Conservation (phyloP, 2,888 invertebrate species). For the Heliconius ethilla region DNA sequence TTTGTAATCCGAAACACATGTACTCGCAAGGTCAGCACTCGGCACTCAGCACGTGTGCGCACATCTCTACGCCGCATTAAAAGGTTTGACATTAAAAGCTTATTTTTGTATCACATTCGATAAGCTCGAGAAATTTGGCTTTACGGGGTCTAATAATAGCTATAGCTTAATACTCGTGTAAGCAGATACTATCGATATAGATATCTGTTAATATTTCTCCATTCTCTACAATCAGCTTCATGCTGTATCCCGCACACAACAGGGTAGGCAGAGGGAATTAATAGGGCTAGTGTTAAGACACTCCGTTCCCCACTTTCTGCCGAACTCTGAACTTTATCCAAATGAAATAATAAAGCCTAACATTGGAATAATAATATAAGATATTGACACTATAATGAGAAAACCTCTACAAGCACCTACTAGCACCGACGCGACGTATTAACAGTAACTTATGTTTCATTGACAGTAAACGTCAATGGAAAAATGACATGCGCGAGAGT, state of each 20-base stretch:
- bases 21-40: conserved; percentile 46
- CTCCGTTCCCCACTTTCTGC: no score
- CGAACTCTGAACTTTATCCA: background rate
- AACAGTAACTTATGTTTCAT: conserved; percentile 68
- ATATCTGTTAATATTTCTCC: background rate
- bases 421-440: conserved; percentile 60
- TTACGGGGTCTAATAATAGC: background rate
- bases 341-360: conserved; percentile 40
- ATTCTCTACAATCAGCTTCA: background rate
- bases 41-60: conserved; percentile 51
- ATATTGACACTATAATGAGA: conserved; percentile 65
- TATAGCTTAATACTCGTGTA: background rate
- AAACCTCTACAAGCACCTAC: conserved; percentile 58
- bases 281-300: no score
- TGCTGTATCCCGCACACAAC: background rate
- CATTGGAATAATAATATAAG: conserved; percentile 70
- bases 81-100: conserved; percentile 11
- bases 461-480: conserved; percentile 73
- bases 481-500: conserved; percentile 61
- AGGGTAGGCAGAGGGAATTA: no score
- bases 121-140: background rate
- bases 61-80: conserved; percentile 54
- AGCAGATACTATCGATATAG: background rate
- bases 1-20: conserved; percentile 44
- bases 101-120: conserved; percentile 34